These are phyloP conservation scores for Theodoxus fluviatilis DNA, from an alignment of 2,888 invertebrate genomes.

Conservation along the genomic window DNA sequence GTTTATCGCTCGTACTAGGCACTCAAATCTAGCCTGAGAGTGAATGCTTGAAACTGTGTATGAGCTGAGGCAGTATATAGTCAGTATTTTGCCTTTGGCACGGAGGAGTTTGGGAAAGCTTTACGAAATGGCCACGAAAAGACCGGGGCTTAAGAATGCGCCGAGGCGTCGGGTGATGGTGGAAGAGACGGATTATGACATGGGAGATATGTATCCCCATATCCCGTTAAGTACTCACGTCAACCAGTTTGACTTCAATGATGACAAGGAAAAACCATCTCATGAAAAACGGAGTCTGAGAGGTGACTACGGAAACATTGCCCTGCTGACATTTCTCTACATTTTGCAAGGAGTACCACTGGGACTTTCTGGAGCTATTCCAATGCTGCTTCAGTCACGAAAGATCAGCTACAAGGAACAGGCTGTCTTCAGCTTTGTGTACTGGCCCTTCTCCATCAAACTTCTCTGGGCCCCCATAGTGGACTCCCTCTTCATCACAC, in stretches of 20 bases:
- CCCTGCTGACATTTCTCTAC: slow-evolving; percentile 88
- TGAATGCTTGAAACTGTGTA: no score
- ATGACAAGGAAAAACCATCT: slow-evolving; percentile 15
- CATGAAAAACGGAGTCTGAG: slow-evolving; percentile 35
- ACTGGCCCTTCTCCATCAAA: slow-evolving; percentile 89
- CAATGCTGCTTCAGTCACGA: slow-evolving; percentile 91
- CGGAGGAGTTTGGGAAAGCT: no score
- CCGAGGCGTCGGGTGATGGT: slow-evolving; percentile 22
- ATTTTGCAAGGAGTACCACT: slow-evolving; percentile 86
- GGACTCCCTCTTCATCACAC: slow-evolving; percentile 83
- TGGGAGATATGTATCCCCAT: slow-evolving; percentile 39
- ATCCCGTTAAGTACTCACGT: slow-evolving; percentile 34
- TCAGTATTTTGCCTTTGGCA: no score
- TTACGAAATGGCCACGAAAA: slow-evolving; percentile 15
- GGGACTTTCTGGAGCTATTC: slow-evolving; percentile 91
- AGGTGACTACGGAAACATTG: slow-evolving; percentile 73
- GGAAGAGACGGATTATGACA: slow-evolving; percentile 37
- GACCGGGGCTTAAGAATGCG: not conserved
- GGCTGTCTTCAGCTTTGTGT: slow-evolving; percentile 81
- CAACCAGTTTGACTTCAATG: slow-evolving; percentile 21
- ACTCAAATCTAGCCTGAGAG: no score
- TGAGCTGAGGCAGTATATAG: no score
- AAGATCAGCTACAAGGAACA: slow-evolving; percentile 92
- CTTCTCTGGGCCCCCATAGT: slow-evolving; percentile 98
- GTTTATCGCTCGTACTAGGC: no score